A percentile compares a stretch with the other conserved stretches of the same genome.
These are phyloP conservation scores for Phoebastria nigripes DNA, from an alignment of 2,797 vertebrate species.

Conservation along the genomic window DNA sequence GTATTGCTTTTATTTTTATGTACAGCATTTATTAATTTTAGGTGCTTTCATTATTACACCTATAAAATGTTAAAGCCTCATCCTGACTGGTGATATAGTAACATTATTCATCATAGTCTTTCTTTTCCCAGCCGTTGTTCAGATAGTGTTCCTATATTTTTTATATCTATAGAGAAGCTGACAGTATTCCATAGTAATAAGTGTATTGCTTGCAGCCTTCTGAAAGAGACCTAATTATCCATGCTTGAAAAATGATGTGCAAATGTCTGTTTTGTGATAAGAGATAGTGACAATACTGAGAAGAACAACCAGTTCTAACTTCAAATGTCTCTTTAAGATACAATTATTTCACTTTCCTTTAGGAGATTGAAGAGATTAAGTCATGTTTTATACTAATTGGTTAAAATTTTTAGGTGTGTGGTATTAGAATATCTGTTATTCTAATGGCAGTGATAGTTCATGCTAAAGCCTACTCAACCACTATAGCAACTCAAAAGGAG, in stretches of 20 bases:
- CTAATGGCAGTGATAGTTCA: background rate
- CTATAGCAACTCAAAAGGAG: background rate
- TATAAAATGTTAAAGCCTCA: background rate
- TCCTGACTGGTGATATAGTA: background rate
- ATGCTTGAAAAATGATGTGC: background rate
- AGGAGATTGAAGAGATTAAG: background rate
- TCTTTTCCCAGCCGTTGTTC: background rate
- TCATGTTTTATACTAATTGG: accelerated
- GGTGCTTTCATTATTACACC: background rate
- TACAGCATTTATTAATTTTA: background rate
- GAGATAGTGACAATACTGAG: background rate
- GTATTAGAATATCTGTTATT: background rate
- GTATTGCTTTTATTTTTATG: background rate
- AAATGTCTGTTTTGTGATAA: background rate
- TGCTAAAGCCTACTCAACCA: background rate
- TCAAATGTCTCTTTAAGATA: background rate
- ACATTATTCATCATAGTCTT: background rate
- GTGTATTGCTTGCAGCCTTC: background rate
- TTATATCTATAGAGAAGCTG: background rate
- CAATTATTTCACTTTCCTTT: background rate
- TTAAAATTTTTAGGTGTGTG: background rate
- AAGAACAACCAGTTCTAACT: background rate
- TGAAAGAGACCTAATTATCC: background rate
- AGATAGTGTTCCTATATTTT: background rate
- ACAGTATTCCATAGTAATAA: background rate